These are phyloP conservation scores for Caranx melampygus DNA, from an alignment of 2,113 vertebrate genomes.

Conservation along the genomic window DNA sequence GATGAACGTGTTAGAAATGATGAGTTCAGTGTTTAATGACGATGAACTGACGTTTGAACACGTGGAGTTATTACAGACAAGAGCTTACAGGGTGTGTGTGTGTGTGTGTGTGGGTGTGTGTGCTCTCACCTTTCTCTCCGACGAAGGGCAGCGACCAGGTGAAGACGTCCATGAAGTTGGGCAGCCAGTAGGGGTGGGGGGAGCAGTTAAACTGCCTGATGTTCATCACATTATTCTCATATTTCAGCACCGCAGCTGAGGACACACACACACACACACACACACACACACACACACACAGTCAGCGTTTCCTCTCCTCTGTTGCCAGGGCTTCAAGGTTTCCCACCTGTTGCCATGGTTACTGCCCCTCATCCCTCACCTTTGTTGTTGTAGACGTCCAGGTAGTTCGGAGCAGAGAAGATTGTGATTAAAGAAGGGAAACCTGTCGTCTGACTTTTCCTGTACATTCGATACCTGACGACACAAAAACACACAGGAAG, in stretches of 20 bases:
- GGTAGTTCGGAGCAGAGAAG: conserved; percentile 99
- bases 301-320: conserved; percentile 50
- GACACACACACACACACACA: conserved; percentile 36
- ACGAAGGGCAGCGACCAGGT: conserved; percentile 99
- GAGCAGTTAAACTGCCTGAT: conserved; percentile 99
- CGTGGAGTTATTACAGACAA: too few species aligned
- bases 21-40: too few species aligned
- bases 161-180: conserved; percentile 99
- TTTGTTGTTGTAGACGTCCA: conserved; percentile 99
- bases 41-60: too few species aligned
- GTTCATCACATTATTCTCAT: conserved; percentile 99
- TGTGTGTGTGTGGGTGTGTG: too few species aligned
- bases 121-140: conserved; percentile 93
- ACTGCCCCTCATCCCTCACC: conserved; percentile 80
- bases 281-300: conserved; percentile 29
- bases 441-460: conserved; percentile 99
- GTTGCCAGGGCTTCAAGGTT: conserved; percentile 54
- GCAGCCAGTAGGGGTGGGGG: conserved; percentile 98
- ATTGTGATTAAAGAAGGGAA: conserved; percentile 99
- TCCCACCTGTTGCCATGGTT: conserved; percentile 65
- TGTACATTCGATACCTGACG: conserved; percentile 98
- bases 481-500: background rate
- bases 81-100: too few species aligned
- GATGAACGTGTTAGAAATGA: too few species aligned
- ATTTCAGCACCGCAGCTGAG: conserved; percentile 98